Evolutionary conservation across 2,113 vertebrate genomes (phyloP).

Genomic region (Xerus inauris): DNA sequence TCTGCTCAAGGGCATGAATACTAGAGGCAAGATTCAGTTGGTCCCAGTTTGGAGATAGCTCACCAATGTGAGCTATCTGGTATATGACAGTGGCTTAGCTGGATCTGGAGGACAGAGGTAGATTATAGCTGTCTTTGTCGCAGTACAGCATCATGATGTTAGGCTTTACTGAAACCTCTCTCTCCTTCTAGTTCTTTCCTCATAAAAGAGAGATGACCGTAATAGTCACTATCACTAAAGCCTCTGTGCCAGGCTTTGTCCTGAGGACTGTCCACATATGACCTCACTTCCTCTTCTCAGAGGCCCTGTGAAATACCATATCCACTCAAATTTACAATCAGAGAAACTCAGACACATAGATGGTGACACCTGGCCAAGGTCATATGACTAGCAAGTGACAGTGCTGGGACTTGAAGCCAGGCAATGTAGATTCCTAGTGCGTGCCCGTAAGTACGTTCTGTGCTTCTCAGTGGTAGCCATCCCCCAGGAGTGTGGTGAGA

Average conservation of each 20-base stretch:
- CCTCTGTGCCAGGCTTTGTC: neutral
- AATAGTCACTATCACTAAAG: rapidly evolving
- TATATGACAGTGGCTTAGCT: neutral
- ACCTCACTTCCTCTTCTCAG: neutral
- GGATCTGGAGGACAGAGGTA: neutral
- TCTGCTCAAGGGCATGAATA: neutral
- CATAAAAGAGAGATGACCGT: neutral
- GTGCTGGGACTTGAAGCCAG: neutral
- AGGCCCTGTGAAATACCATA: neutral
- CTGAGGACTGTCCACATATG: neutral
- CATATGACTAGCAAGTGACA: neutral
- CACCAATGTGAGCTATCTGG: neutral
- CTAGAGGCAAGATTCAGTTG: neutral
- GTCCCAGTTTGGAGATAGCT: neutral
- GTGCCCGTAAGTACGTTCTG: neutral
- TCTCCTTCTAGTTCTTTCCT: neutral
- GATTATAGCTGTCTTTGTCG: neutral
- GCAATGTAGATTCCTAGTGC: neutral
- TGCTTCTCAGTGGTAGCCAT: neutral
- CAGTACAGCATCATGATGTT: neutral
- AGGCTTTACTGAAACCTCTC: neutral
- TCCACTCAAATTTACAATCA: neutral
- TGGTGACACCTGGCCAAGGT: neutral
- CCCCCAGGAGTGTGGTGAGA: neutral
- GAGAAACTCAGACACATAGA: neutral